phyloP scores from a whole-genome alignment of 2,888 invertebrate species.

The Watsonalla binaria region DNA sequence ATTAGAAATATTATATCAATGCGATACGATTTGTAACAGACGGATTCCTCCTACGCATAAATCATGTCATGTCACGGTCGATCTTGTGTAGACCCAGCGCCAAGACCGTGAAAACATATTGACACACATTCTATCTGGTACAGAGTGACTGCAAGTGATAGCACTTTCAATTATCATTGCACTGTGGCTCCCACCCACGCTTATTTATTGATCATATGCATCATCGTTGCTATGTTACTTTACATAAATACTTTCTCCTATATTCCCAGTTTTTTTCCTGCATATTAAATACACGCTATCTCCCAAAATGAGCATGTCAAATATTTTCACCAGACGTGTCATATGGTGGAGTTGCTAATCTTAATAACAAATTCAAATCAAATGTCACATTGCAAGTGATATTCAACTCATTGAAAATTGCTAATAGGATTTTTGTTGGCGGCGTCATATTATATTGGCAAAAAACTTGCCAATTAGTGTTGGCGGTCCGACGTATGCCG shows the following conservation, averaged over 20 bases:
- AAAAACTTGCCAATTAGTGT: constrained; percentile 56
- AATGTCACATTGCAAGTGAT: constrained; percentile 56
- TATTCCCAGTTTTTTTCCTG: constrained; percentile 39
- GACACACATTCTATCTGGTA: constrained; percentile 67
- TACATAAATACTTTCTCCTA: constrained; percentile 62
- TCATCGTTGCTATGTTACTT: constrained; percentile 52
- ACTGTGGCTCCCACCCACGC: constrained; percentile 50
- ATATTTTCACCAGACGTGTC: constrained; percentile 52
- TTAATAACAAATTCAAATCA: constrained; percentile 58
- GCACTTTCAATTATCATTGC: constrained; percentile 73
- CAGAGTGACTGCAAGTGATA: constrained; percentile 60
- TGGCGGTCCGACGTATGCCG: constrained; percentile 39
- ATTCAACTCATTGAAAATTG: constrained; percentile 36
- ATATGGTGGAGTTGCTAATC: constrained; percentile 56
- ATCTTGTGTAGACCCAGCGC: constrained; percentile 45
- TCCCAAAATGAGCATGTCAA: constrained; percentile 61
- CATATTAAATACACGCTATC: constrained; percentile 32
- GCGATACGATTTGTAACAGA: constrained; percentile 20
- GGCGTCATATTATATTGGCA: constrained; percentile 33
- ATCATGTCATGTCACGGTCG: constrained; percentile 51
- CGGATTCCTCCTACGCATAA: constrained; percentile 31
- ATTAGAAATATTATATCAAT: constrained; percentile 1
- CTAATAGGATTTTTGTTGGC: constrained; percentile 45
- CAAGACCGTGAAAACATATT: constrained; percentile 70
- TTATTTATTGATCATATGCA: constrained; percentile 55